A percentile compares a stretch with the other conserved stretches of the same genome.
phyloP scores from a whole-genome alignment of 2,888 invertebrate genomes.

The Bellardia bayeri region DNA sequence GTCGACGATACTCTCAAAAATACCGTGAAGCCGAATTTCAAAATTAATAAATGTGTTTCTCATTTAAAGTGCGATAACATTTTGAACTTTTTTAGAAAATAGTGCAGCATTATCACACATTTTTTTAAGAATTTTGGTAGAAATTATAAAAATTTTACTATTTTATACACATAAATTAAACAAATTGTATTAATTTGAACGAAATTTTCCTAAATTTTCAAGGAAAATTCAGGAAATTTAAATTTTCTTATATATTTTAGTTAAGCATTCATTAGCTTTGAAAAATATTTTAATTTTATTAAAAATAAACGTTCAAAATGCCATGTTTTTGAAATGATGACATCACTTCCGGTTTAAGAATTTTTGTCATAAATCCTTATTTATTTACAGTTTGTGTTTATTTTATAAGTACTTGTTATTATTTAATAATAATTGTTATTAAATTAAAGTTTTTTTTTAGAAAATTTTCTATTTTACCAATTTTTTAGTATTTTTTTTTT shows the following conservation, averaged over 20 bases:
- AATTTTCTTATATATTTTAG: too few species aligned
- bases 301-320: not conserved
- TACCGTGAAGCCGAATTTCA: constrained; percentile 58
- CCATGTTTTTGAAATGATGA: constrained; percentile 47
- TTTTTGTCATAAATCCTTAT: not conserved
- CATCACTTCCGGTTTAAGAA: constrained; percentile 73
- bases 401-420: not conserved
- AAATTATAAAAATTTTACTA: constrained; percentile 33
- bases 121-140: constrained; percentile 46
- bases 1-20: constrained; percentile 1
- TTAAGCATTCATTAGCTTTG: not conserved
- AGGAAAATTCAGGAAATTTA: too few species aligned
- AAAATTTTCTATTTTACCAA: constrained; percentile 53
- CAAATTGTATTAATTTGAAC: not conserved
- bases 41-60: constrained; percentile 39
- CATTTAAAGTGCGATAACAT: constrained; percentile 73
- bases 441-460: constrained; percentile 35
- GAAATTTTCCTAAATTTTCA: not conserved
- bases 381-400: constrained; percentile 4
- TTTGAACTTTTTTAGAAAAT: constrained; percentile 74
- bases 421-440: constrained; percentile 22
- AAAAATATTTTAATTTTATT: not conserved
- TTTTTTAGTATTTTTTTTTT: constrained; percentile 39
- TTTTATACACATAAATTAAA: constrained; percentile 18
- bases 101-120: constrained; percentile 74